Evolutionary conservation across 2,888 invertebrate species (phyloP).

Genomic region (Muscina levida): DNA sequence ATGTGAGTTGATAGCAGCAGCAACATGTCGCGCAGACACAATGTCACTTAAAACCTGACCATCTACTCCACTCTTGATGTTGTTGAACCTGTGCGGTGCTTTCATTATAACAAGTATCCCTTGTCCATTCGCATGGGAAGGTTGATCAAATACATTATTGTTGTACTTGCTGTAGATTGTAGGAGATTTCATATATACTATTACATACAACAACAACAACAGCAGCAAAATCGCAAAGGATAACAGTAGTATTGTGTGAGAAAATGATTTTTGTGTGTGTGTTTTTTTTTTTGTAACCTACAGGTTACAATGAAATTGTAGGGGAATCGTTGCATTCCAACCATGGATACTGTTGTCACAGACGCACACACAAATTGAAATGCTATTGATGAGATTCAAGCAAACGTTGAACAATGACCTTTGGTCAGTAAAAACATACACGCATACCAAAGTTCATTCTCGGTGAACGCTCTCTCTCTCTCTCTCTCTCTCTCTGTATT

Average conservation of each 20-base stretch:
- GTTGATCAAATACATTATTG: too few relatives aligned
- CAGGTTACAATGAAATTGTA: conserved; percentile 48
- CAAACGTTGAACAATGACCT: conserved; percentile 50
- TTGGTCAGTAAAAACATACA: conserved; percentile 33
- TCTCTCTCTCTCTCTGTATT: too few relatives aligned
- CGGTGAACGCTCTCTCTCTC: conserved; percentile 16
- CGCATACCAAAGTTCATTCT: conserved; percentile 35
- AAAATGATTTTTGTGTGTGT: conserved; percentile 8
- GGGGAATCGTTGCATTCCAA: conserved; percentile 37
- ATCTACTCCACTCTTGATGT: not conserved
- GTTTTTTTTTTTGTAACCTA: too few relatives aligned
- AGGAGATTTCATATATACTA: not conserved
- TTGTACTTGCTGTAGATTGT: too few relatives aligned
- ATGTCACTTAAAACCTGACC: not conserved
- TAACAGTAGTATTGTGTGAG: conserved; percentile 12
- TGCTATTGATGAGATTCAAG: not conserved
- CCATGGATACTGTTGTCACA: not conserved
- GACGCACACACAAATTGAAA: not conserved
- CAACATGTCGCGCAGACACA: not conserved
- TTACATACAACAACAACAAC: not conserved
- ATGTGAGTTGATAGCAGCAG: conserved; percentile 4
- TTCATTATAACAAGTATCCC: too few relatives aligned
- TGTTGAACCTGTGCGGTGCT: conserved; percentile 1
- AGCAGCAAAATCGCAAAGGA: not conserved
- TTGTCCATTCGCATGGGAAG: too few relatives aligned